A percentile compares a stretch with the other conserved stretches of the same genome.
These are phyloP conservation scores for Eptesicus fuscus DNA, from an alignment of 2,113 vertebrate genomes.

Conservation along the genomic window DNA sequence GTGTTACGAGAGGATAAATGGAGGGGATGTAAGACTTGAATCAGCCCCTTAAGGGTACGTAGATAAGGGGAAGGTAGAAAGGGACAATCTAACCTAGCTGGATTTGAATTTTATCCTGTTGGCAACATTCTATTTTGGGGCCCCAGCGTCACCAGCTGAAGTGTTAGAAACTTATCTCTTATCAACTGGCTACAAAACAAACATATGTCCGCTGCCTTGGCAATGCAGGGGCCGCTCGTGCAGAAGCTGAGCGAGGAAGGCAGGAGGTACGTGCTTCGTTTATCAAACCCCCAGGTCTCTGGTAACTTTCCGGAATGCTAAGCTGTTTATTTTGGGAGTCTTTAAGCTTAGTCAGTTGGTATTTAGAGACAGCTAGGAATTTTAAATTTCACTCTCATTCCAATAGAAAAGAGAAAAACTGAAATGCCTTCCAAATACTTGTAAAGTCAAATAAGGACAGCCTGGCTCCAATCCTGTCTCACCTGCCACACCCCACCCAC, in stretches of 20 bases:
- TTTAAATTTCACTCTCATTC: slow-evolving; percentile 70
- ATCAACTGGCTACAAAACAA: slow-evolving; percentile 29
- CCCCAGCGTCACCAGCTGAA: not conserved
- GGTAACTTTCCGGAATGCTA: slow-evolving; percentile 67
- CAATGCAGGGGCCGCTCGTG: not conserved
- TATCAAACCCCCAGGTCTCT: slow-evolving; percentile 33
- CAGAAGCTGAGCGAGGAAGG: not conserved
- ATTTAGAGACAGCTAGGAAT: slow-evolving; percentile 76
- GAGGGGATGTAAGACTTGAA: not conserved
- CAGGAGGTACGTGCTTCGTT: slow-evolving; percentile 6
- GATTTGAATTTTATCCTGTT: not conserved
- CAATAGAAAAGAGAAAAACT: slow-evolving; percentile 65
- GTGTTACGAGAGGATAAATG: not conserved
- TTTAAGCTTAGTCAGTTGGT: slow-evolving; percentile 74
- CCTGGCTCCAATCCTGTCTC: slow-evolving; percentile 36
- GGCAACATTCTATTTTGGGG: slow-evolving; percentile 28
- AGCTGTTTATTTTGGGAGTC: slow-evolving; percentile 77
- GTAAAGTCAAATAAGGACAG: slow-evolving; percentile 73
- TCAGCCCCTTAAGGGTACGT: not conserved
- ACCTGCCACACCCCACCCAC: not conserved
- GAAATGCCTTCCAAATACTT: slow-evolving; percentile 67
- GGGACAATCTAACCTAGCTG: not conserved
- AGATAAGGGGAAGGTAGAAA: not conserved
- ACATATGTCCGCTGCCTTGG: not conserved
- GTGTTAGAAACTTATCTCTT: not conserved